Percentiles rank a stretch among this genome's conserved stretches.
phyloP scores from a whole-genome alignment of 2,888 invertebrate genomes.

The Spilarctia lutea region DNA sequence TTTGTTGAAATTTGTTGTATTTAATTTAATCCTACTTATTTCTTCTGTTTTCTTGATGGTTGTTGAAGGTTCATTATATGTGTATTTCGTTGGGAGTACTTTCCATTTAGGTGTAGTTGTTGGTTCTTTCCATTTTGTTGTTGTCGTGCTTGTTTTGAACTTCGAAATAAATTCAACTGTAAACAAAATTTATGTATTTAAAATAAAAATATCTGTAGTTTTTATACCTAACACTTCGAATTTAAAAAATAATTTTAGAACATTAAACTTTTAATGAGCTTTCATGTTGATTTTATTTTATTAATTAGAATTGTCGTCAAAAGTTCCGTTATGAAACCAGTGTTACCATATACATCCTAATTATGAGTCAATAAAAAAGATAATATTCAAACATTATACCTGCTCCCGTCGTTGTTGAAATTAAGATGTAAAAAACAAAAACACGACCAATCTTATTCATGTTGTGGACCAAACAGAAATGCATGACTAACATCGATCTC shows the following conservation, averaged over 20 bases:
- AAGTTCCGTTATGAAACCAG: slow-evolving; percentile 8
- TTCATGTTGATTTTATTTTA: background rate
- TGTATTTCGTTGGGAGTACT: background rate
- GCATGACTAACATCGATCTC: slow-evolving; percentile 60
- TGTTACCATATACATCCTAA: background rate
- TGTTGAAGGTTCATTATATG: background rate
- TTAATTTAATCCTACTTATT: background rate
- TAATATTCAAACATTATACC: slow-evolving; percentile 50
- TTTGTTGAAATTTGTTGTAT: background rate
- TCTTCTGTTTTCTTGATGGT: background rate
- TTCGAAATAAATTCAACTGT: slow-evolving; percentile 37
- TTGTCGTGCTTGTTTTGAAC: slow-evolving; percentile 13
- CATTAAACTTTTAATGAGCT: background rate
- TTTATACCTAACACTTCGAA: background rate
- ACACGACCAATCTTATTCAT: slow-evolving; percentile 60
- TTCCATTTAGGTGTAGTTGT: slow-evolving; percentile 11
- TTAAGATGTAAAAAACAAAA: slow-evolving; percentile 47
- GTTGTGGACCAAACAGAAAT: slow-evolving; percentile 65
- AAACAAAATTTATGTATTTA: slow-evolving; percentile 21
- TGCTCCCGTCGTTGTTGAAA: slow-evolving; percentile 48
- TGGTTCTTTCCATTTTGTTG: slow-evolving; percentile 2
- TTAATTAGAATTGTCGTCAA: slow-evolving; percentile 7
- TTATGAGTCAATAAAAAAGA: slow-evolving; percentile 19
- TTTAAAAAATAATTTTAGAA: background rate
- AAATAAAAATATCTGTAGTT: background rate